Evolutionary conservation across 2,113 vertebrate genomes (phyloP).

Genomic region (Tenebrosternarchus preto): DNA sequence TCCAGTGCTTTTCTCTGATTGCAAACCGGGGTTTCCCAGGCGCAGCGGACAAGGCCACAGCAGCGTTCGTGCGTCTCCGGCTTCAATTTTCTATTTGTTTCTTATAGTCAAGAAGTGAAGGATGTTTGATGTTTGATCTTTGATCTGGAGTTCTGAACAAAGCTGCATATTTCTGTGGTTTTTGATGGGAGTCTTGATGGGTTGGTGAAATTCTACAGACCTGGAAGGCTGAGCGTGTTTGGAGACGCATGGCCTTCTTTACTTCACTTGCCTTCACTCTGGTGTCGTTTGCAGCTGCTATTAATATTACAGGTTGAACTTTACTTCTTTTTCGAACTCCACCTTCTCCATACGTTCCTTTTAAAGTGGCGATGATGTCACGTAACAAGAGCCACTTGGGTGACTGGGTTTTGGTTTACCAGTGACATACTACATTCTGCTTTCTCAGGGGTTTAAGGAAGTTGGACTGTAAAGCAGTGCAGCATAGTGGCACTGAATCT

Average conservation of each 20-base stretch:
- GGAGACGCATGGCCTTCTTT: constrained; percentile 41
- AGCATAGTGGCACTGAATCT: constrained; percentile 4
- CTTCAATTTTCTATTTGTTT: neutral
- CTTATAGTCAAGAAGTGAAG: neutral
- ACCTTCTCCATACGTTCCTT: constrained; percentile 38
- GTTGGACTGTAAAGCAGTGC: constrained; percentile 39
- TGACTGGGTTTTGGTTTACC: constrained; percentile 50
- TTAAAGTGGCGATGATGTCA: constrained; percentile 61
- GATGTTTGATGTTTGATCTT: constrained; percentile 5
- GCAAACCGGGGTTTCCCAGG: too few relatives aligned
- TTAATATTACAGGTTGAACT: constrained; percentile 66
- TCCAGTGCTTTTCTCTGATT: too few relatives aligned
- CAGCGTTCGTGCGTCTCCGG: too few relatives aligned
- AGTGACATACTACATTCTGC: constrained; percentile 36
- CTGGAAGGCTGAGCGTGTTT: constrained; percentile 20
- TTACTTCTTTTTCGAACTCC: constrained; percentile 58
- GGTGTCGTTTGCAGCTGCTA: constrained; percentile 63
- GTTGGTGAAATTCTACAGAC: constrained; percentile 13
- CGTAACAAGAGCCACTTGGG: constrained; percentile 43
- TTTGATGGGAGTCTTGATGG: neutral
- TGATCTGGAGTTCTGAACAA: neutral
- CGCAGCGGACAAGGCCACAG: too few relatives aligned
- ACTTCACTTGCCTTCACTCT: constrained; percentile 54
- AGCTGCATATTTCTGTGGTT: neutral
- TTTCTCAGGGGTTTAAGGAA: constrained; percentile 37